These are phyloP conservation scores for Callyntrura guangdongensis DNA, from an alignment of 2,888 invertebrate genomes.

Conservation along the genomic window DNA sequence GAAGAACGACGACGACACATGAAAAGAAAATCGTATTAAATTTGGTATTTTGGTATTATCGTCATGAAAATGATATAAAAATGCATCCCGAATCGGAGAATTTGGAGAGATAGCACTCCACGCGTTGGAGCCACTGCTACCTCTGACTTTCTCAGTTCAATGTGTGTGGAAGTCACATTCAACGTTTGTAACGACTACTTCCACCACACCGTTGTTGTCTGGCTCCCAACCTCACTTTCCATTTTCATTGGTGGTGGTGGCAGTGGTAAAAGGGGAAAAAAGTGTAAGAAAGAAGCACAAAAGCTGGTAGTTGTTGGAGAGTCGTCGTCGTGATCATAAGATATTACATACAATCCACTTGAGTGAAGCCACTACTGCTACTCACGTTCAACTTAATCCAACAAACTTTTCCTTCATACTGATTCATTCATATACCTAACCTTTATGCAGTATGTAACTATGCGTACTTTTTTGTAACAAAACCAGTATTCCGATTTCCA, in stretches of 20 bases:
- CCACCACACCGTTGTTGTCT: too few relatives aligned
- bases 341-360: slow-evolving; percentile 31
- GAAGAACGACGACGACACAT: not conserved
- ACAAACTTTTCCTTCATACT: too few relatives aligned
- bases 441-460: too few relatives aligned
- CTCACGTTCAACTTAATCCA: slow-evolving; percentile 47
- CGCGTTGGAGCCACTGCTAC: not conserved
- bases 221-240: not conserved
- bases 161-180: not conserved
- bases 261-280: not conserved
- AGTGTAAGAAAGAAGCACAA: not conserved
- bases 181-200: not conserved
- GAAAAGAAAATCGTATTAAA: slow-evolving; percentile 38
- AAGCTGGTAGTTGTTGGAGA: not conserved
- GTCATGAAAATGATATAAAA: not conserved
- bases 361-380: slow-evolving; percentile 35
- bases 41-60: slow-evolving; percentile 30
- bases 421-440: not conserved
- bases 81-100: not conserved
- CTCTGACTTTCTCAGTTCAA: not conserved
- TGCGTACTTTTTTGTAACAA: too few relatives aligned
- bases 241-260: not conserved
- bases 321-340: too few relatives aligned
- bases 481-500: too few relatives aligned
- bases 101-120: not conserved